Conservation (phyloP, 2,113 vertebrate genomes). For the Muntiacus muntjak region DNA sequence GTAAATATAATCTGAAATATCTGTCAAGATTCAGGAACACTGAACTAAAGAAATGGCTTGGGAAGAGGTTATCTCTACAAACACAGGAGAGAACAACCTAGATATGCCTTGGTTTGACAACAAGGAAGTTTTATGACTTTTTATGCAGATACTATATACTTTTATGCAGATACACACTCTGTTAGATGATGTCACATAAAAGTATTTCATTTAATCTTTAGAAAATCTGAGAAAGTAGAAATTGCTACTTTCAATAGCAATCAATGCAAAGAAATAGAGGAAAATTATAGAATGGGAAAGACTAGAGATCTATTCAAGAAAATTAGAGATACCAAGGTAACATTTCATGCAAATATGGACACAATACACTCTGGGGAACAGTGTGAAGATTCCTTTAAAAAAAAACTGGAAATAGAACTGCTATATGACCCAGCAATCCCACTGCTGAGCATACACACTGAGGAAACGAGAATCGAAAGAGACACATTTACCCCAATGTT, state of each 20-base stretch:
- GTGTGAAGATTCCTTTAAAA: background rate
- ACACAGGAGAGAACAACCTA: background rate
- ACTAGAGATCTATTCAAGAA: background rate
- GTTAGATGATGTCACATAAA: background rate
- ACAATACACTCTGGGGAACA: background rate
- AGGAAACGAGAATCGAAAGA: background rate
- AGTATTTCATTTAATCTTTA: background rate
- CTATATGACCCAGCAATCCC: background rate
- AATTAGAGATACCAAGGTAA: background rate
- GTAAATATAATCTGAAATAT: background rate
- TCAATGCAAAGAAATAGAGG: background rate
- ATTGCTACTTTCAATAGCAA: background rate
- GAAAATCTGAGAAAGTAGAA: background rate
- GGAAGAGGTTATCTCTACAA: background rate
- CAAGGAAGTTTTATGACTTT: background rate
- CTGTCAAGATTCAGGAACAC: background rate
- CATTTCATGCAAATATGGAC: background rate
- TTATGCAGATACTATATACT: background rate
- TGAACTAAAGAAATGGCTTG: background rate
- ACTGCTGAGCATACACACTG: background rate
- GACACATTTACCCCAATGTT: background rate
- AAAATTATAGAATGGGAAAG: background rate
- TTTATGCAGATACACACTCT: background rate
- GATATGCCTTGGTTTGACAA: background rate
- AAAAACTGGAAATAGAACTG: background rate